A percentile compares a stretch with the other conserved stretches of the same genome.
These are phyloP conservation scores for Azorinus chamasolen DNA, from an alignment of 2,888 invertebrate genomes.

Conservation along the genomic window DNA sequence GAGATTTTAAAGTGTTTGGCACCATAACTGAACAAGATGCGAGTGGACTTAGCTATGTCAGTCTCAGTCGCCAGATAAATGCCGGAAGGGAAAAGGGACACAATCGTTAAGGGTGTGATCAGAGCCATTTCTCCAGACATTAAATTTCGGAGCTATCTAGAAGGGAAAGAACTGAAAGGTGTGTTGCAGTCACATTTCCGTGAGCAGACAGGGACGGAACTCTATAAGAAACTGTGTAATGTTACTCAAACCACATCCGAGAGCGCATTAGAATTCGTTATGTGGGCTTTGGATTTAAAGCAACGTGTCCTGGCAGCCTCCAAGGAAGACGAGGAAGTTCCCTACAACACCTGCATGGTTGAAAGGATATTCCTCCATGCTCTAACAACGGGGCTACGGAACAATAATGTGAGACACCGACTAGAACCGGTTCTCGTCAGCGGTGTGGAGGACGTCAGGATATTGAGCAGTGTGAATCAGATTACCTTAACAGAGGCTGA, in stretches of 20 bases:
- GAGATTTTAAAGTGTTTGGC: neutral
- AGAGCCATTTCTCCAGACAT: neutral
- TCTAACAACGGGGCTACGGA: constrained; percentile 20
- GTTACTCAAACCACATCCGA: constrained; percentile 20
- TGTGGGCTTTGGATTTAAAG: constrained; percentile 26
- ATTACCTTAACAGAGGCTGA: constrained; percentile 16
- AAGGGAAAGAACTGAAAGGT: constrained; percentile 3
- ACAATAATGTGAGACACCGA: constrained; percentile 19
- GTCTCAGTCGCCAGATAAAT: neutral
- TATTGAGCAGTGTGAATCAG: constrained; percentile 8
- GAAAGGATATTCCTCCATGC: constrained; percentile 27
- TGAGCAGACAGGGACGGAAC: constrained; percentile 37
- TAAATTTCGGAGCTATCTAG: neutral
- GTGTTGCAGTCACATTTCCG: constrained; percentile 28
- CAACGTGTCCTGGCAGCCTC: constrained; percentile 28
- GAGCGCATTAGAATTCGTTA: constrained; percentile 24
- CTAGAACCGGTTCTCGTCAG: neutral
- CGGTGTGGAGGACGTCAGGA: constrained; percentile 6
- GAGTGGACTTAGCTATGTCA: neutral
- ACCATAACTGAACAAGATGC: neutral
- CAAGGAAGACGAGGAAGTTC: constrained; percentile 16
- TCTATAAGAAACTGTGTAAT: constrained; percentile 31
- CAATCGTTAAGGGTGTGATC: neutral
- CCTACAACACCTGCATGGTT: constrained; percentile 11
- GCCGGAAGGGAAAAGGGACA: neutral